phyloP scores from a whole-genome alignment of 2,113 vertebrate genomes.

The Pangasianodon gigas region DNA sequence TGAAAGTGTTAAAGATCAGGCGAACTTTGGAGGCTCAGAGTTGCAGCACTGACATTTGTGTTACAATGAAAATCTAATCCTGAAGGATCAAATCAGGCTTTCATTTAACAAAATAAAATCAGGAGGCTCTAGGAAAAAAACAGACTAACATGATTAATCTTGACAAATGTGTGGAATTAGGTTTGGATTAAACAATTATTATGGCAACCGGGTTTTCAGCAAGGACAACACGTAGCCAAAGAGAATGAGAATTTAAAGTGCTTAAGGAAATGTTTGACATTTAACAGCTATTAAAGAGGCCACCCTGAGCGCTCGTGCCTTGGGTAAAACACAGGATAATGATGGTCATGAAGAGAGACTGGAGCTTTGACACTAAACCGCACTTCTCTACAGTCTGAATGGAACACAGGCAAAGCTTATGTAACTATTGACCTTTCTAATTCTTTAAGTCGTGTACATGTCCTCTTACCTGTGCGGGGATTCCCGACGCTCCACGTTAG shows the following conservation, averaged over 20 bases:
- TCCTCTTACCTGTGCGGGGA: conserved; percentile 27
- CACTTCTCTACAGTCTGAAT: not conserved
- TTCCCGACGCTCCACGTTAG: not conserved
- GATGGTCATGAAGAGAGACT: not conserved
- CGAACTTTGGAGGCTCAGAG: not conserved
- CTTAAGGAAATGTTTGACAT: not conserved
- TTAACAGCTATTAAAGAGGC: conserved; percentile 1
- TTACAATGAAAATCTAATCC: conserved; percentile 4
- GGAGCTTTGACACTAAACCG: not conserved
- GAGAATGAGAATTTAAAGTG: not conserved
- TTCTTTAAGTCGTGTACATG: not conserved
- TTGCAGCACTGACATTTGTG: not conserved
- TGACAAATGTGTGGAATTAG: not conserved
- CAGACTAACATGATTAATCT: not conserved
- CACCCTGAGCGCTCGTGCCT: not conserved
- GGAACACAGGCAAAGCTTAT: not conserved
- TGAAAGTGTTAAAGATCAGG: not conserved
- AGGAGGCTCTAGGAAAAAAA: not conserved
- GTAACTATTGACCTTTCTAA: not conserved
- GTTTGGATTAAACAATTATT: conserved; percentile 38
- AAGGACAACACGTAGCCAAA: not conserved
- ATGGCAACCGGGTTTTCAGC: not conserved
- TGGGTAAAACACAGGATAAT: not conserved
- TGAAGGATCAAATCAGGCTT: not conserved
- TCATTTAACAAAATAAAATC: not conserved